Conservation (phyloP, 2,797 vertebrate genomes). For the Anguilla anguilla region DNA sequence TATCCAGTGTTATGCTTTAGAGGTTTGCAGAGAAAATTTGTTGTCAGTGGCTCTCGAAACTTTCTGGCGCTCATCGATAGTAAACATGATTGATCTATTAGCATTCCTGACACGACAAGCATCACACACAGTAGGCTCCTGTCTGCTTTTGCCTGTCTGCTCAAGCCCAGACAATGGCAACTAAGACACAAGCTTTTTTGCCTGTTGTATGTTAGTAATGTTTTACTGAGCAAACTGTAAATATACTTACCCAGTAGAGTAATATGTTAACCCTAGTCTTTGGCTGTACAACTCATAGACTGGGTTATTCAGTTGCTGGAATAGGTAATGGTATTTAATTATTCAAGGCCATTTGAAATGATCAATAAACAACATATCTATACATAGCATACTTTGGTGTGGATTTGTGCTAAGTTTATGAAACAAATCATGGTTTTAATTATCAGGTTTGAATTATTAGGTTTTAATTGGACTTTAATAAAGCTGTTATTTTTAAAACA, state of each 20-base stretch:
- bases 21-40: neutral
- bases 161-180: neutral
- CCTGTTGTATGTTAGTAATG: neutral
- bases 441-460: neutral
- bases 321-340: neutral
- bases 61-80: neutral
- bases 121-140: neutral
- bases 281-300: neutral
- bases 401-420: neutral
- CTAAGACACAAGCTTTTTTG: neutral
- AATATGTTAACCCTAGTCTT: neutral
- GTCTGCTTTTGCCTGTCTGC: neutral
- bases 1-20: neutral
- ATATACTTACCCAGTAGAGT: neutral
- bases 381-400: neutral
- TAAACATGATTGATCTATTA: constrained; percentile 4
- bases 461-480: neutral
- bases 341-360: constrained; percentile 11
- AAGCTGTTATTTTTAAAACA: neutral
- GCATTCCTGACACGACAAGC: constrained; percentile 8
- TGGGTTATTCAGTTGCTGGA: neutral
- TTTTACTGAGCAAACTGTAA: neutral
- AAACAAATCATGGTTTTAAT: neutral
- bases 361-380: neutral
- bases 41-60: constrained; percentile 3